Evolutionary conservation across 1,140 invertebrate species (phyloP), one percentile per base, ranked within the genome.

Genomic region (Drosophila nannoptera): DNA sequence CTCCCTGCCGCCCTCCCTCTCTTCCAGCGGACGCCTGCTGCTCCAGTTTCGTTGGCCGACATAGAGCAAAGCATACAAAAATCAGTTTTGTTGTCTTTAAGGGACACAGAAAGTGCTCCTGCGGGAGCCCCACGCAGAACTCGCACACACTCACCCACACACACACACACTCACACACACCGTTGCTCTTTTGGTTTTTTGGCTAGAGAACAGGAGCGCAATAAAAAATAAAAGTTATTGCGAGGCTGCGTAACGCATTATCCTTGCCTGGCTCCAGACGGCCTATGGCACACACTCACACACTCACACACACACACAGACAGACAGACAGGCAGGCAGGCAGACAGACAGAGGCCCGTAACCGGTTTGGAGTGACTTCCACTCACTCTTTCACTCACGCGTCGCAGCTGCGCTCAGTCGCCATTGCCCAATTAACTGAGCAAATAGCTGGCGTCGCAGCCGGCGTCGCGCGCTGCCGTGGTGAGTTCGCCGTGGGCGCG

Each of bases 401-500:
- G 55, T 31, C 43, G 64, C 64, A 31, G 68, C 11, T 36, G 68
- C 11, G 49, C 63, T 52, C 49, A 52, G 64, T 33, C 60, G 67
- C 67, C 65, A 68, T 56, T 62, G 69, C 53, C 69, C 61, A 72
- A 71, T 71, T 71, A 71, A 71, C 69, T 67, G 55, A 55, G 69
- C 64, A 71, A 67, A 71, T 43, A 61, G 63, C 59, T 1, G 9
- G 45, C 45, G 45, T 7, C 49, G 33, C 67, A 42, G 78, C 11
- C 11, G 16, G 50, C 76, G 60, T 54, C 62, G 60, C 35, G 5
- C 55, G 80, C 75, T 80, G 80, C 73, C 45, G 69, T 84, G 80
- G 80, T 84, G 80, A 64, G 60, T 80, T 84, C 22, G 54, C 8
- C 5, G 61, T 38, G n/a, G 52, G 53, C 12, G 53, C 38, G 40